Conservation (phyloP, 1,140 invertebrate species). For the Stegodyphus mimosarum region DNA sequence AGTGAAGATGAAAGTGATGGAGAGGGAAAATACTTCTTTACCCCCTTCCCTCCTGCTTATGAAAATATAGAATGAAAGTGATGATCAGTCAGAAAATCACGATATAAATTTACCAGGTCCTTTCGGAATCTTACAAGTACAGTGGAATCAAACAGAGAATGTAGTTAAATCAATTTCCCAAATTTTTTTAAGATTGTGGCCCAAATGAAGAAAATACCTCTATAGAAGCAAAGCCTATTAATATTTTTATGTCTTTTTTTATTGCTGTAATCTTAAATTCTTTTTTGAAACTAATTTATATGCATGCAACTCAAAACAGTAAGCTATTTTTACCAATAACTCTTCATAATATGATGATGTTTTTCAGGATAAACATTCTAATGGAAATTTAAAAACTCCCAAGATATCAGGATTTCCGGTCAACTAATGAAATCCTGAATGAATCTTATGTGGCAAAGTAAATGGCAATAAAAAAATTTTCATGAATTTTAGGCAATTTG, state of each 20-base stretch:
- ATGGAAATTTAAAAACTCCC: background rate
- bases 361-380: background rate
- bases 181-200: background rate
- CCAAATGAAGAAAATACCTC: background rate
- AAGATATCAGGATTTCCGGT: background rate
- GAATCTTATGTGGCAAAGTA: background rate
- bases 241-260: slow-evolving; percentile 1
- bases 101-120: slow-evolving; percentile 1
- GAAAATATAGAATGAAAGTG: background rate
- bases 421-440: background rate
- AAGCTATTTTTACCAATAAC: slow-evolving; percentile 4
- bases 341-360: background rate
- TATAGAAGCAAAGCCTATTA: background rate
- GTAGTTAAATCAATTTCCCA: background rate
- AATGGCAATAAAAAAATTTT: background rate
- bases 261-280: background rate
- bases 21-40: background rate
- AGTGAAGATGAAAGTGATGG: background rate
- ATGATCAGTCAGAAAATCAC: background rate
- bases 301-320: background rate
- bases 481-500: background rate
- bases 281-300: slow-evolving; percentile 4
- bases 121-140: background rate
- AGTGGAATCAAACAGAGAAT: background rate
- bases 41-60: background rate